Evolutionary conservation across 1,140 invertebrate genomes (phyloP).

Genomic region (Drosophila kohkoa): DNA sequence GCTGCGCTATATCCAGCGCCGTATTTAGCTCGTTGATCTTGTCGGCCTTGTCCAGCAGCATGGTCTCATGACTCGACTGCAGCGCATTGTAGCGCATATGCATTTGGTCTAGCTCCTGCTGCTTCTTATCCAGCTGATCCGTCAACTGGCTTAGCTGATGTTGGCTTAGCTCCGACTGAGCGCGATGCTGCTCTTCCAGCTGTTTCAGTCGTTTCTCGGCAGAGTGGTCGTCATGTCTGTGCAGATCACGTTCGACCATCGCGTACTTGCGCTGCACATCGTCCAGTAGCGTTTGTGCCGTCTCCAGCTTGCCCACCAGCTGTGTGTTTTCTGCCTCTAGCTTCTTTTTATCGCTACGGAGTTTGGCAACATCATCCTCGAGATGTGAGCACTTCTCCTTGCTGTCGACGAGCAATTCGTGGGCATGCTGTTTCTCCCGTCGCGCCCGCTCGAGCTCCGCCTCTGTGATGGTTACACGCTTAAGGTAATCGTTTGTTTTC

Average conservation of each 20-base stretch:
- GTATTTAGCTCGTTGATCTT: slow-evolving; percentile 86
- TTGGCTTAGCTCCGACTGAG: slow-evolving; percentile 69
- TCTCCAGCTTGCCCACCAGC: slow-evolving; percentile 68
- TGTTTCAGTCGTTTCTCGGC: slow-evolving; percentile 68
- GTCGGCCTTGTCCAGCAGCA: slow-evolving; percentile 86
- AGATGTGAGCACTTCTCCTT: slow-evolving; percentile 78
- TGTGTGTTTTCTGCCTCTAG: slow-evolving; percentile 70
- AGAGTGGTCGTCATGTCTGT: slow-evolving; percentile 64
- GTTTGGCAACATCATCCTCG: slow-evolving; percentile 69
- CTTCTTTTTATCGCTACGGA: slow-evolving; percentile 68
- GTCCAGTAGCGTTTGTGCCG: slow-evolving; percentile 57
- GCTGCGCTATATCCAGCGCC: slow-evolving; percentile 86
- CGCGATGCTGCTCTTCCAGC: slow-evolving; percentile 71
- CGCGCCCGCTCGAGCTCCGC: slow-evolving; percentile 86
- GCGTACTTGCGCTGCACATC: slow-evolving; percentile 78
- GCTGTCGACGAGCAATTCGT: slow-evolving; percentile 85
- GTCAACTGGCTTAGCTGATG: slow-evolving; percentile 66
- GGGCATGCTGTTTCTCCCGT: slow-evolving; percentile 85
- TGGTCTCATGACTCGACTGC: slow-evolving; percentile 86
- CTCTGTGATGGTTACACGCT: slow-evolving; percentile 85
- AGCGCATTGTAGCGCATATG: slow-evolving; percentile 86
- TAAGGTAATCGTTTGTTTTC: slow-evolving; percentile 83
- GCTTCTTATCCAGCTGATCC: slow-evolving; percentile 82
- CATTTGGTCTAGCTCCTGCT: slow-evolving; percentile 86
- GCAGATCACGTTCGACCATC: slow-evolving; percentile 68